These are phyloP conservation scores for Distichodus sexfasciatus DNA, from an alignment of 2,797 vertebrate species.

Conservation along the genomic window DNA sequence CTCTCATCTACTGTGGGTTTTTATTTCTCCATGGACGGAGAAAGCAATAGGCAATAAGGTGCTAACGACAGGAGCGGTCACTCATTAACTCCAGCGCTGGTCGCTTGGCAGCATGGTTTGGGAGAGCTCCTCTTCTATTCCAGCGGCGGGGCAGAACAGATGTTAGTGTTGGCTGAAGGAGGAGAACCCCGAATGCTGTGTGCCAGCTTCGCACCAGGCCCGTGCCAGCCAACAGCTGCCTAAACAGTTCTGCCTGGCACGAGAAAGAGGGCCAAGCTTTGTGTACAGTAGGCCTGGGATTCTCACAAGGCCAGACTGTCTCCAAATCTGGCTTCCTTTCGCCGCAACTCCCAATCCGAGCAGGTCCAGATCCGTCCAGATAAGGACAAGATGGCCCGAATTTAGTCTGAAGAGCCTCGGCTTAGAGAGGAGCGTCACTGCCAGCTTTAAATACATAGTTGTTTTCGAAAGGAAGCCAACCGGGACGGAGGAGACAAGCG, in stretches of 20 bases:
- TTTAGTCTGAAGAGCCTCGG: not conserved
- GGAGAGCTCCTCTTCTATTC: slow-evolving; percentile 65
- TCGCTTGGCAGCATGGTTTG: slow-evolving; percentile 48
- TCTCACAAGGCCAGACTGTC: slow-evolving; percentile 4
- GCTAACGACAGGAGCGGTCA: slow-evolving; percentile 64
- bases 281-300: slow-evolving; percentile 24
- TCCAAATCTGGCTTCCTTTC: not conserved
- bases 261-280: slow-evolving; percentile 25
- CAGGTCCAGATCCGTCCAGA: not conserved
- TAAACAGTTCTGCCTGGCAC: slow-evolving; percentile 65
- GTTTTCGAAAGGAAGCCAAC: not conserved
- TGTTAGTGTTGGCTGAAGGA: slow-evolving; percentile 70
- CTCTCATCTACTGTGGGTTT: slow-evolving; percentile 10
- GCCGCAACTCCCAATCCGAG: not conserved
- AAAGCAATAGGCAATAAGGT: slow-evolving; percentile 58
- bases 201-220: slow-evolving; percentile 66
- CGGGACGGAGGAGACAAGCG: not conserved
- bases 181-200: slow-evolving; percentile 43
- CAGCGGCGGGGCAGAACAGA: slow-evolving; percentile 69
- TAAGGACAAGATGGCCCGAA: not conserved
- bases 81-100: slow-evolving; percentile 68
- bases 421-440: not conserved
- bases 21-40: slow-evolving; percentile 45
- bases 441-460: not conserved
- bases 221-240: slow-evolving; percentile 71